Evolutionary conservation across 2,797 vertebrate genomes (phyloP).

Genomic region (Fistularia tabacaria): DNA sequence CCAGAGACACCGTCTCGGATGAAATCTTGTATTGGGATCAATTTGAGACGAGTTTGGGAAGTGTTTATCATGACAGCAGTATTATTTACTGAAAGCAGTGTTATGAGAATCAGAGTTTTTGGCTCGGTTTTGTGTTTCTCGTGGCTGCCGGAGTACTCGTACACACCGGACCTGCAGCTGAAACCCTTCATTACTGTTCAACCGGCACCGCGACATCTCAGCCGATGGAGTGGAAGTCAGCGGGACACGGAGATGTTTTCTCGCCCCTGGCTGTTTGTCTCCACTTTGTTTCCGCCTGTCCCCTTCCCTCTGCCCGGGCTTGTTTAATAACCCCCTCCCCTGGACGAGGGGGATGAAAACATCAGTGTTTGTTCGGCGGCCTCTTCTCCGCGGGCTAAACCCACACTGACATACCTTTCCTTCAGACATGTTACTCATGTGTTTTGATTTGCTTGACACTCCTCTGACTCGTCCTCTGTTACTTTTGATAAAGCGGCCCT

Average conservation of each 20-base stretch:
- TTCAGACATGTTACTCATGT: constrained; percentile 4
- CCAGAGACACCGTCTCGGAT: too few species aligned
- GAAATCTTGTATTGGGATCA: too few species aligned
- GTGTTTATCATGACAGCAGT: too few species aligned
- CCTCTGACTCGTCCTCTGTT: constrained; percentile 3
- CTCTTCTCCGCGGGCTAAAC: constrained; percentile 4
- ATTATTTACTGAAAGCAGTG: too few species aligned
- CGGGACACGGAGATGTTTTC: constrained; percentile 2
- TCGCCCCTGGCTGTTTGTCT: constrained; percentile 32
- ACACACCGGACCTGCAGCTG: too few species aligned
- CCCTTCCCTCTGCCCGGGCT: constrained; percentile 27
- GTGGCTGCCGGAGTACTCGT: too few species aligned
- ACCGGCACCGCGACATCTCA: too few species aligned
- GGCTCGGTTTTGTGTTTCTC: too few species aligned
- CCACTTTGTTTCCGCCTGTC: not conserved
- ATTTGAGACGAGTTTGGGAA: too few species aligned
- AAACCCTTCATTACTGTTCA: too few species aligned
- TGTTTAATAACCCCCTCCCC: constrained; percentile 23
- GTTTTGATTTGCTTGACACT: not conserved
- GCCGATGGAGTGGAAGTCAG: too few species aligned
- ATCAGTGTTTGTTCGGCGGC: constrained; percentile 26
- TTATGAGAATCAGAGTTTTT: too few species aligned
- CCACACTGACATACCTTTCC: constrained; percentile 13
- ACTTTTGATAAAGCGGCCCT: not conserved
- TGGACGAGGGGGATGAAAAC: constrained; percentile 9